Conservation (phyloP, 1,140 invertebrate genomes). For the Probaryconus sp. region DNA sequence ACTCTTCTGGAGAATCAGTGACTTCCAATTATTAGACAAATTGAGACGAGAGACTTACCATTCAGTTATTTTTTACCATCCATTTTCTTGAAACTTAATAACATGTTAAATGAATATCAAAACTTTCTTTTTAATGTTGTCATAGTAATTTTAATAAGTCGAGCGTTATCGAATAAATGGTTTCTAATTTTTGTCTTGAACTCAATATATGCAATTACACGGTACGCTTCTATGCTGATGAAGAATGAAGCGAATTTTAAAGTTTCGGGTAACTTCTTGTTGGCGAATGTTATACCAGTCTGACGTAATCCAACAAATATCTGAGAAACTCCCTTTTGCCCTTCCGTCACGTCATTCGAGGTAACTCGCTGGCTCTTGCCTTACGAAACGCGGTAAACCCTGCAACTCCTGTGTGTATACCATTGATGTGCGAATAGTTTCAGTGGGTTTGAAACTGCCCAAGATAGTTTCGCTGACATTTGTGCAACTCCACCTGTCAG, state of each 20-base stretch:
- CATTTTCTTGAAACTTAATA: too few species aligned
- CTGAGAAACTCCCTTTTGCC: slow-evolving; percentile 47
- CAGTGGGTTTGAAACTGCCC: slow-evolving; percentile 56
- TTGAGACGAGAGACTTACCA: too few species aligned
- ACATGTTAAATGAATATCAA: too few species aligned
- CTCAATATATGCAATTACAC: slow-evolving; percentile 61
- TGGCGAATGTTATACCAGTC: slow-evolving; percentile 67
- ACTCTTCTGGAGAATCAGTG: neutral
- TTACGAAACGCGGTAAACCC: slow-evolving; percentile 66
- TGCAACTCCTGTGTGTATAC: slow-evolving; percentile 61
- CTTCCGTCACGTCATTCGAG: slow-evolving; percentile 31
- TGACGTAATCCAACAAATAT: slow-evolving; percentile 68
- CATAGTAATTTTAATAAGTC: slow-evolving; percentile 1
- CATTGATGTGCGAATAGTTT: slow-evolving; percentile 68
- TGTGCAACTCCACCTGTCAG: slow-evolving; percentile 53
- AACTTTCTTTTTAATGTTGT: slow-evolving; percentile 21
- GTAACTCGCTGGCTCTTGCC: slow-evolving; percentile 50
- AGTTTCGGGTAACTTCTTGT: slow-evolving; percentile 64
- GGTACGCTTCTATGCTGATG: slow-evolving; percentile 36
- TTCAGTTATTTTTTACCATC: too few species aligned
- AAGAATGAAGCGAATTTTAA: slow-evolving; percentile 64
- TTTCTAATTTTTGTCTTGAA: slow-evolving; percentile 21
- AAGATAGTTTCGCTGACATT: slow-evolving; percentile 70
- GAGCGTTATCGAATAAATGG: too few species aligned
- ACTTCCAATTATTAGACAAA: neutral